phyloP scores from a whole-genome alignment of 2,888 invertebrate genomes.

The Drosophila mimica region DNA sequence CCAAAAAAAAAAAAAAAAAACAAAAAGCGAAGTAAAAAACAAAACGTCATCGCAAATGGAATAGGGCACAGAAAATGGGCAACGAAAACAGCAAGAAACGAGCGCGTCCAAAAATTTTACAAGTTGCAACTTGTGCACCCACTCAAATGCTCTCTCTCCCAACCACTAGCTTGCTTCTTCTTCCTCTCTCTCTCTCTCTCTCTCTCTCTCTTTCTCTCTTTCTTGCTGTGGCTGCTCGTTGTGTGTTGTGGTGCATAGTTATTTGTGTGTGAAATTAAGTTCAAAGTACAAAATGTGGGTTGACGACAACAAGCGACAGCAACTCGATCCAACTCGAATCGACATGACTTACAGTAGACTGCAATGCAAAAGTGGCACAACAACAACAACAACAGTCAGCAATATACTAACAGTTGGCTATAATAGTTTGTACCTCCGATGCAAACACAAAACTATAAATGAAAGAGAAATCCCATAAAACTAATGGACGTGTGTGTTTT shows the following conservation, averaged over 20 bases:
- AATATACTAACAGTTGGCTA: conserved; percentile 25
- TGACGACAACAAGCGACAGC: conserved; percentile 50
- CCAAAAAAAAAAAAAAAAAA: conserved; percentile 40
- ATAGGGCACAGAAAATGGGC: conserved; percentile 9
- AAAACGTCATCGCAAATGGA: conserved; percentile 27
- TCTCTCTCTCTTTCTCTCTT: not conserved
- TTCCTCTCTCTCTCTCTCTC: conserved; percentile 1
- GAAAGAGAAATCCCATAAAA: conserved; percentile 44
- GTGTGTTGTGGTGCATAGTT: conserved; percentile 38
- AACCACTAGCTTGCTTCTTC: not conserved
- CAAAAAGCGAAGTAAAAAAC: conserved; percentile 4
- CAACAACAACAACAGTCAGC: conserved; percentile 18
- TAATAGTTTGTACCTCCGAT: conserved; percentile 14
- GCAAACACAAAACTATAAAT: not conserved
- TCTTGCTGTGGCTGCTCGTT: conserved; percentile 4
- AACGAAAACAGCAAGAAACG: conserved; percentile 41
- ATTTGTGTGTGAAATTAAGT: conserved; percentile 70
- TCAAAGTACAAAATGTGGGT: conserved; percentile 76
- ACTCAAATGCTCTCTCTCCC: conserved; percentile 16
- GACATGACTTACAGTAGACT: conserved; percentile 18
- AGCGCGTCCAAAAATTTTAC: conserved; percentile 56
- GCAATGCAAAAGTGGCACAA: conserved; percentile 44
- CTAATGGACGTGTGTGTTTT: conserved; percentile 56
- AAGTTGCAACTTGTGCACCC: conserved; percentile 65
- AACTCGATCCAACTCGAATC: conserved; percentile 3